A percentile compares a stretch with the other conserved stretches of the same genome.
Evolutionary conservation across 2,113 vertebrate genomes (phyloP).

Genomic region (Microcebus griseorufus): DNA sequence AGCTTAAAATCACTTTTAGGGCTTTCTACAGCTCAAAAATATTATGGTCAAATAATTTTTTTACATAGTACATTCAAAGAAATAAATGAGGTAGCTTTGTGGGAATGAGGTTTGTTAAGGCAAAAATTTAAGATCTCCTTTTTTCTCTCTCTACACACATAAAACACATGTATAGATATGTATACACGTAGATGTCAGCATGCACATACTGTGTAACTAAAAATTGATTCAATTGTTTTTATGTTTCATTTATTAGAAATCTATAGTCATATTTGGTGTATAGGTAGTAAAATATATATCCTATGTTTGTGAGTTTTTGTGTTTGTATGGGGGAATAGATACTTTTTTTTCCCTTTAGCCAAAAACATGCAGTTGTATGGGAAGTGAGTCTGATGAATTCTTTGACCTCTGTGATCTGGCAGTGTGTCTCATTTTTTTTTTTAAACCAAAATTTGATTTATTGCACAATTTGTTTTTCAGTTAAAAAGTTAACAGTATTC

Average conservation of each 20-base stretch:
- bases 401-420: slow-evolving; percentile 52
- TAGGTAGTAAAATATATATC: neutral
- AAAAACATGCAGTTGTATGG: neutral
- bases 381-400: slow-evolving; percentile 21
- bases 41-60: neutral
- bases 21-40: neutral
- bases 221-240: neutral
- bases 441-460: slow-evolving; percentile 55
- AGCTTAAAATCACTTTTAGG: neutral
- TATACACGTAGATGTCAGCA: neutral
- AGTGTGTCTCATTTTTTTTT: slow-evolving; percentile 29
- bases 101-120: neutral
- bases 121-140: neutral
- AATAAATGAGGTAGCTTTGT: neutral
- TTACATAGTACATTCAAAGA: neutral
- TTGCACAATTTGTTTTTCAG: slow-evolving; percentile 60
- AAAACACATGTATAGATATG: neutral
- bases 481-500: slow-evolving; percentile 58
- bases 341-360: neutral
- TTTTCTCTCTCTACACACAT: neutral
- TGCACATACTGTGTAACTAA: neutral
- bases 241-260: neutral
- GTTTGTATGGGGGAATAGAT: neutral
- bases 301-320: neutral
- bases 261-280: neutral